Evolutionary conservation across 2,797 vertebrate genomes (phyloP).

Genomic region (Numenius phaeopus): DNA sequence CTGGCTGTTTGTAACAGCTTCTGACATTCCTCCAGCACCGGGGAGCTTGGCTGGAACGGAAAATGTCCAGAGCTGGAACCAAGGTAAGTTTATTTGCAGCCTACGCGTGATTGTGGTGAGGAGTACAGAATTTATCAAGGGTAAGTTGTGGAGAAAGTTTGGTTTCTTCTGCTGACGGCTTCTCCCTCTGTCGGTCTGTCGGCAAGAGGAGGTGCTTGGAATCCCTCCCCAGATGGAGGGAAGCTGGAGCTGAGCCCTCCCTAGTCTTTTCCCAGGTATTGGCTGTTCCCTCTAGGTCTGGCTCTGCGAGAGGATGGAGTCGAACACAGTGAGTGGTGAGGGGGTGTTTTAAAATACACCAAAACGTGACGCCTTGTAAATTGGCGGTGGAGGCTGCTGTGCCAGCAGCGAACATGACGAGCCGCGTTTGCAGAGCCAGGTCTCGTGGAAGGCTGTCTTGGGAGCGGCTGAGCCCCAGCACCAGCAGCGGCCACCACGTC

Average conservation of each 20-base stretch:
- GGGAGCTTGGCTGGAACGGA: conserved; percentile 53
- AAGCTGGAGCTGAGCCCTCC: background rate
- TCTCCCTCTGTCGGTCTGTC: background rate
- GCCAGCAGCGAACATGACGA: fast-evolving
- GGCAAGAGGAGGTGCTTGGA: background rate
- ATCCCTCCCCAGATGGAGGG: background rate
- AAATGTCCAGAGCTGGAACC: conserved; percentile 78
- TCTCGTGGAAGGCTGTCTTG: background rate
- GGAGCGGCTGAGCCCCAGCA: background rate
- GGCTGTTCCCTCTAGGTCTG: background rate
- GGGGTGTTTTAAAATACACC: background rate
- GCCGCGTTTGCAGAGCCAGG: fast-evolving
- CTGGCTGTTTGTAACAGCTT: conserved; percentile 67
- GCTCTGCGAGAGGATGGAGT: background rate
- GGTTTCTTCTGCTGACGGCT: background rate
- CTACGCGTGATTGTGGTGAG: background rate
- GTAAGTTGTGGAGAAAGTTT: background rate
- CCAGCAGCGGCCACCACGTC: fast-evolving
- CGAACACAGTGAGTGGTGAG: fast-evolving
- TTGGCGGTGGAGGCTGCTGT: fast-evolving
- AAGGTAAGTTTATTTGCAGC: conserved; percentile 71
- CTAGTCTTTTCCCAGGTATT: background rate
- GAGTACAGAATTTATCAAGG: background rate
- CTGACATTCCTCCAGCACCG: conserved; percentile 60
- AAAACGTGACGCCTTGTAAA: background rate